Conservation (phyloP, 1,140 invertebrate genomes). For the Ceratina australensis region DNA sequence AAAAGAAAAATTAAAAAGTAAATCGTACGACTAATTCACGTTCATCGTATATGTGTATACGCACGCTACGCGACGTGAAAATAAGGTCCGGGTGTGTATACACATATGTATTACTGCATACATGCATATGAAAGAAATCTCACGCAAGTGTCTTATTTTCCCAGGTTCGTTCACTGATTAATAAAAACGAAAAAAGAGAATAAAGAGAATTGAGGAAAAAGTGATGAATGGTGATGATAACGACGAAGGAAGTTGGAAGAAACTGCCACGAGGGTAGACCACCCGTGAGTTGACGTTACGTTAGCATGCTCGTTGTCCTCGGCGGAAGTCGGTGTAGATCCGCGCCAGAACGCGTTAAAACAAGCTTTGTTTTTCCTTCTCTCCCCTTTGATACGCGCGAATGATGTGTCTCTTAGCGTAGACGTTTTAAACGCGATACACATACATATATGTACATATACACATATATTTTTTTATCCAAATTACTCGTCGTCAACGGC, state of each 20-base stretch:
- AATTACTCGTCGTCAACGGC: not conserved
- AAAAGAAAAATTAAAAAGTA: slow-evolving; percentile 46
- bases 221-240: slow-evolving; percentile 4
- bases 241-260: slow-evolving; percentile 57
- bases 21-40: slow-evolving; percentile 60
- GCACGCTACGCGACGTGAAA: slow-evolving; percentile 20
- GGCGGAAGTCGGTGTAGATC: not conserved
- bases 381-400: not conserved
- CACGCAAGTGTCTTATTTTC: slow-evolving; percentile 73
- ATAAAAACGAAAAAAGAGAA: slow-evolving; percentile 36
- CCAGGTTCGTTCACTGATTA: slow-evolving; percentile 67
- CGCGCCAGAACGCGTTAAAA: slow-evolving; percentile 21
- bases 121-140: slow-evolving; percentile 70
- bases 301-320: not conserved
- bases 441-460: not conserved
- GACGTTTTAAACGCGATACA: slow-evolving; percentile 6
- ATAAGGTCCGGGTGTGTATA: slow-evolving; percentile 42
- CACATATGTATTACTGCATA: slow-evolving; percentile 50
- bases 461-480: slow-evolving; percentile 6
- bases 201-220: not conserved
- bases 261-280: slow-evolving; percentile 55
- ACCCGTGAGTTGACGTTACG: too few species aligned
- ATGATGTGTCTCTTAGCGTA: slow-evolving; percentile 12
- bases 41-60: slow-evolving; percentile 53
- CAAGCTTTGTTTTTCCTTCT: not conserved